A percentile compares a stretch with the other conserved stretches of the same genome.
Evolutionary conservation across 1,140 invertebrate species (phyloP).

Genomic region (Epicauta chinensis): DNA sequence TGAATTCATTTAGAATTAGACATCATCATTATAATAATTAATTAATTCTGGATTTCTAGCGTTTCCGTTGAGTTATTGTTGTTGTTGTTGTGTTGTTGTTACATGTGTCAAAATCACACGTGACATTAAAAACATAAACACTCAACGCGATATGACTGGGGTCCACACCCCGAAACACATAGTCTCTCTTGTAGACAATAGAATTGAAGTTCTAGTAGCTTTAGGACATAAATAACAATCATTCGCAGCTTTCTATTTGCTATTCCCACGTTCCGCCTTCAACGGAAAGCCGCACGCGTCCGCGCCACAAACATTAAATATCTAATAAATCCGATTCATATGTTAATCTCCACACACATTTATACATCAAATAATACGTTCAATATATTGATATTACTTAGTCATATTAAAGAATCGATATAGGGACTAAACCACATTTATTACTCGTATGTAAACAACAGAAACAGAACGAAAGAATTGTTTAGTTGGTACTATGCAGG

Average conservation of each 20-base stretch:
- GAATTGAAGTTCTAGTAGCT: slow-evolving; percentile 23
- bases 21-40: too few species aligned
- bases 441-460: slow-evolving; percentile 35
- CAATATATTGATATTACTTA: slow-evolving; percentile 27
- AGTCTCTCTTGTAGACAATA: slow-evolving; percentile 25
- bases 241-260: slow-evolving; percentile 37
- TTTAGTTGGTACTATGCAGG: slow-evolving; percentile 4
- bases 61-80: too few species aligned
- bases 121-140: slow-evolving; percentile 39
- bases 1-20: too few species aligned
- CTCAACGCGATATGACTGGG: slow-evolving; percentile 19
- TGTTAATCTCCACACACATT: slow-evolving; percentile 36
- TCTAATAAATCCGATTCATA: slow-evolving; percentile 43
- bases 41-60: too few species aligned
- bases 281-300: slow-evolving; percentile 28
- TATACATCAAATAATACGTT: too few species aligned
- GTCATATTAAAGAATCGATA: too few species aligned
- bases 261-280: slow-evolving; percentile 38
- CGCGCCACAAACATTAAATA: slow-evolving; percentile 38
- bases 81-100: neutral
- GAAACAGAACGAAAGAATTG: slow-evolving; percentile 15
- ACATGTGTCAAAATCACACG: slow-evolving; percentile 39
- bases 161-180: slow-evolving; percentile 13
- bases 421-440: slow-evolving; percentile 35
- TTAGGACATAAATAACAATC: slow-evolving; percentile 40